Percentiles rank a stretch among this genome's conserved stretches.
phyloP scores from a whole-genome alignment of 2,797 vertebrate species.

The Phalanger gymnotis region DNA sequence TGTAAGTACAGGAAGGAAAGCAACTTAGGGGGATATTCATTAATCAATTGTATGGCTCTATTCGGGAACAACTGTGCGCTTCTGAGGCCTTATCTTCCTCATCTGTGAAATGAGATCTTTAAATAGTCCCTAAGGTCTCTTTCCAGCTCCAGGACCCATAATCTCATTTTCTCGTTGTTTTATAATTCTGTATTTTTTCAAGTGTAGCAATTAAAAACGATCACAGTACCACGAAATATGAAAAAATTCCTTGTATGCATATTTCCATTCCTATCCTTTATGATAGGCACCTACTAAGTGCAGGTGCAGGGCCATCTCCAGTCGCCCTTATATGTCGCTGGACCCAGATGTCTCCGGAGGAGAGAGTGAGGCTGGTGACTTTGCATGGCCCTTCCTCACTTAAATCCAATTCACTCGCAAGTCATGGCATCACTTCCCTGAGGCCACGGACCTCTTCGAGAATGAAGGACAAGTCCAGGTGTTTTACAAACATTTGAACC shows the following conservation, averaged over 20 bases:
- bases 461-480: neutral
- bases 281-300: neutral
- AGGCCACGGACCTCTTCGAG: no score
- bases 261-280: neutral
- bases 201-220: slow-evolving; percentile 50
- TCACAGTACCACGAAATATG: neutral
- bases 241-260: neutral
- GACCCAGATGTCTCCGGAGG: no score
- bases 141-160: neutral
- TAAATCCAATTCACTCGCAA: no score
- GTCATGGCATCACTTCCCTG: no score
- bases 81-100: slow-evolving; percentile 23
- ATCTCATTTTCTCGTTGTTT: slow-evolving; percentile 1
- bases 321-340: no score
- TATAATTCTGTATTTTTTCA: slow-evolving; percentile 10
- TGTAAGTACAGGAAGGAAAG: neutral
- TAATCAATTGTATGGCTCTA: slow-evolving; percentile 26
- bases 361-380: no score
- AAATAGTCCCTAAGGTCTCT: neutral
- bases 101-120: slow-evolving; percentile 32
- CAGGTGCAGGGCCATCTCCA: no score
- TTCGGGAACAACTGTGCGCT: neutral
- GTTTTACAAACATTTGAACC: neutral
- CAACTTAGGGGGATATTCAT: slow-evolving; percentile 24
- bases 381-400: no score